Conservation (phyloP, 2,888 invertebrate genomes). For the Clistopyga incitator region DNA sequence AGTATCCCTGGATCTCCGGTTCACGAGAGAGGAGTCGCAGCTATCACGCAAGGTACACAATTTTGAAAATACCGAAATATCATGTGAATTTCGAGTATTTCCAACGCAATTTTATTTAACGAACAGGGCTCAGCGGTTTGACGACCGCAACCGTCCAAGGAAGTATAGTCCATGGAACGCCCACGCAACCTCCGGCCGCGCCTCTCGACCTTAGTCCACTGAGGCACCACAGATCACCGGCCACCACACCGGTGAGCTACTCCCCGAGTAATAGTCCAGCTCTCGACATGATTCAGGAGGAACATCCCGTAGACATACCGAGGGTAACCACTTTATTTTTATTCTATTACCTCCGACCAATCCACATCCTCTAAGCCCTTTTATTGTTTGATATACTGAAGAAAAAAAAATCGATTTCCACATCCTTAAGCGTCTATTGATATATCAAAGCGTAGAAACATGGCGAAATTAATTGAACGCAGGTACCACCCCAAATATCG, state of each 20-base stretch:
- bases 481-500: conserved; percentile 92
- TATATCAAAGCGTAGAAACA: neutral
- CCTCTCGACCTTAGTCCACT: conserved; percentile 86
- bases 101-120: conserved; percentile 82
- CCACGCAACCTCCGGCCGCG: conserved; percentile 86
- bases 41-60: conserved; percentile 86
- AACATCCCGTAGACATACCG: conserved; percentile 86
- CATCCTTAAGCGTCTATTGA: too few species aligned
- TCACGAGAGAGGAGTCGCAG: conserved; percentile 84
- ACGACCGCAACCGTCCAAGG: conserved; percentile 88
- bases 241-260: conserved; percentile 84
- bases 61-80: too few species aligned
- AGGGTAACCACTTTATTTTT: conserved; percentile 75
- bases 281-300: conserved; percentile 92
- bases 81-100: too few species aligned
- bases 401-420: too few species aligned
- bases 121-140: conserved; percentile 89
- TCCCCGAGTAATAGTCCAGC: conserved; percentile 86
- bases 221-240: conserved; percentile 83
- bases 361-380: neutral
- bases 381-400: neutral
- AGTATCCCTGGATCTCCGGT: conserved; percentile 83
- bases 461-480: conserved; percentile 35
- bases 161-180: conserved; percentile 91
- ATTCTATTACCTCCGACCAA: neutral